These are phyloP conservation scores for Thalassaphorura encarpata DNA, from an alignment of 1,140 invertebrate genomes.

Conservation along the genomic window DNA sequence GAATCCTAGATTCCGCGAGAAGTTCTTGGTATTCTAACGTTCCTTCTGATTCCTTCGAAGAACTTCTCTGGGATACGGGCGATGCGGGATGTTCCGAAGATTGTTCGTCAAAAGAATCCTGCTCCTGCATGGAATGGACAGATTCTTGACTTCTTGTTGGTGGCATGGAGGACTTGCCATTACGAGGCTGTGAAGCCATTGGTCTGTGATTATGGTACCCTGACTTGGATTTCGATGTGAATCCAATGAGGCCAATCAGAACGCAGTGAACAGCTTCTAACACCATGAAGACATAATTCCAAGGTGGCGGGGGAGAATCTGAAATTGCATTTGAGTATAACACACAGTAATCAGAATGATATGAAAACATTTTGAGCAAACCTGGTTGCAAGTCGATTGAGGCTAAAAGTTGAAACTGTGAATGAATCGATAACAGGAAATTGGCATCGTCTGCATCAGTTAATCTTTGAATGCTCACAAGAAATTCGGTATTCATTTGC, in stretches of 20 bases:
- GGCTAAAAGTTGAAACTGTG: conserved; percentile 73
- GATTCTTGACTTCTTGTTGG: not conserved
- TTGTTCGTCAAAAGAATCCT: not conserved
- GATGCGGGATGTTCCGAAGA: not conserved
- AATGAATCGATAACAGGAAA: conserved; percentile 52
- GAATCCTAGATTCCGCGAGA: conserved; percentile 13
- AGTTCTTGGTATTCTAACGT: conserved; percentile 12
- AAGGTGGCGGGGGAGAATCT: conserved; percentile 16
- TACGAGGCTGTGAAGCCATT: not conserved
- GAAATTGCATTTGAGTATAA: not conserved
- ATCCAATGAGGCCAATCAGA: conserved; percentile 12
- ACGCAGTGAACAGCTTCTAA: conserved; percentile 16
- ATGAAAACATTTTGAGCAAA: not conserved
- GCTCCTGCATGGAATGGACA: not conserved
- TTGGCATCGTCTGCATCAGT: conserved; percentile 67
- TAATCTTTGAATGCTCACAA: conserved; percentile 82
- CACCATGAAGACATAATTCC: conserved; percentile 7
- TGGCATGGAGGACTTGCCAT: not conserved
- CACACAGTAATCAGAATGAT: not conserved
- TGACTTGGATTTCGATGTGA: conserved; percentile 8
- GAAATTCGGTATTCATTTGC: conserved; percentile 80
- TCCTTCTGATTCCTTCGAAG: not conserved
- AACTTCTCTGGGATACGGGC: not conserved
- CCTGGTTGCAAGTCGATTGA: conserved; percentile 56
- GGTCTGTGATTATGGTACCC: not conserved